phyloP scores from a whole-genome alignment of 2,113 vertebrate genomes.

The Spea bombifrons region DNA sequence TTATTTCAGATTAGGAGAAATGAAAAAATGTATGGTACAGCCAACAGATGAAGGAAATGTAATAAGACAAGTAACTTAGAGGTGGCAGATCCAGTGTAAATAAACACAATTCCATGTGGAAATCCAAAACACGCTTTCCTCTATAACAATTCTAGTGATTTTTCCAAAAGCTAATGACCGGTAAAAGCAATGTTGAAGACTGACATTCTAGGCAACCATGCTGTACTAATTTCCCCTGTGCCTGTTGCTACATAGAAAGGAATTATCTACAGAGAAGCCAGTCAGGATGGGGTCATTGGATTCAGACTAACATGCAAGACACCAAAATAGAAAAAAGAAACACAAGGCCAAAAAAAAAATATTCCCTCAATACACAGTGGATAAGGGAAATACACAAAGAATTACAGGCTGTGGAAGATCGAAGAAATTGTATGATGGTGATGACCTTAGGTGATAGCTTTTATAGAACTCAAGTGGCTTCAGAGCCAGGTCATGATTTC shows the following conservation, averaged over 20 bases:
- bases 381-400: neutral
- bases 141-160: neutral
- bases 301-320: neutral
- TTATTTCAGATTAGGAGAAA: no score
- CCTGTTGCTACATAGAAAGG: conserved; percentile 23
- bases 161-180: conserved; percentile 35
- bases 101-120: conserved; percentile 8
- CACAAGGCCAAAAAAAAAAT: no score
- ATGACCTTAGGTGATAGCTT: neutral
- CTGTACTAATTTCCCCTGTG: conserved; percentile 36
- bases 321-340: neutral
- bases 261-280: conserved; percentile 26
- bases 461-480: neutral
- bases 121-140: conserved; percentile 2
- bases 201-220: conserved; percentile 11
- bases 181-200: conserved; percentile 11
- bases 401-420: neutral
- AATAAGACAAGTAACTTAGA: no score
- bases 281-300: conserved; percentile 14
- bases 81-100: neutral
- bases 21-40: no score
- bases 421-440: neutral
- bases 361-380: neutral
- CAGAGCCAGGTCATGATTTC: no score
- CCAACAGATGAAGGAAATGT: no score